Evolutionary conservation across 2,888 invertebrate species (phyloP).

Genomic region (Strigamia maritima): DNA sequence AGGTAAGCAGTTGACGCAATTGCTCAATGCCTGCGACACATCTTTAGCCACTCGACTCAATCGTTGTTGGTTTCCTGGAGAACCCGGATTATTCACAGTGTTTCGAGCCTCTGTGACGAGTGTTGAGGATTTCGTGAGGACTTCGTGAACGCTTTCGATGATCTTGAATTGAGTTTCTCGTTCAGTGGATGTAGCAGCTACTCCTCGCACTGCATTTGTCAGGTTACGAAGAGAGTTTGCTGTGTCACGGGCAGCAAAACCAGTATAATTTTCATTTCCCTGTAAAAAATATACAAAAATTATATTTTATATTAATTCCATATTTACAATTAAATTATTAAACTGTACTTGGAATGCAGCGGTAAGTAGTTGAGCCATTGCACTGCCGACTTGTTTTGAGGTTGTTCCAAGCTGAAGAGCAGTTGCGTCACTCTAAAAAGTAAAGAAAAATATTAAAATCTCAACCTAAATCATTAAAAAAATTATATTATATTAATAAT

Average conservation of each 20-base stretch:
- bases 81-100: constrained; percentile 66
- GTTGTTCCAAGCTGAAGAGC: constrained; percentile 61
- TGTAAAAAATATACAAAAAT: constrained; percentile 43
- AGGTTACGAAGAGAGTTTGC: constrained; percentile 72
- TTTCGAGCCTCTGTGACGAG: constrained; percentile 78
- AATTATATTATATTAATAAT: background rate
- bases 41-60: constrained; percentile 73
- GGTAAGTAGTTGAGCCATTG: constrained; percentile 79
- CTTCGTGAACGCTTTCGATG: constrained; percentile 66
- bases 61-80: constrained; percentile 59
- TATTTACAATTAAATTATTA: background rate
- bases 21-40: constrained; percentile 65
- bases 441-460: background rate
- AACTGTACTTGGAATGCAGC: constrained; percentile 66
- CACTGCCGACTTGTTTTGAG: constrained; percentile 74
- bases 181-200: constrained; percentile 68
- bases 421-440: constrained; percentile 58
- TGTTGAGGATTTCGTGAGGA: constrained; percentile 70
- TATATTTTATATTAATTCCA: background rate
- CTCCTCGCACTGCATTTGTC: constrained; percentile 70
- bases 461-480: background rate
- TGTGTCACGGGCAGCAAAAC: constrained; percentile 75
- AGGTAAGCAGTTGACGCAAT: constrained; percentile 79
- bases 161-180: constrained; percentile 57
- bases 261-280: constrained; percentile 74